Conservation (phyloP, 1,140 invertebrate species). For the Neotoxoptera formosana region DNA sequence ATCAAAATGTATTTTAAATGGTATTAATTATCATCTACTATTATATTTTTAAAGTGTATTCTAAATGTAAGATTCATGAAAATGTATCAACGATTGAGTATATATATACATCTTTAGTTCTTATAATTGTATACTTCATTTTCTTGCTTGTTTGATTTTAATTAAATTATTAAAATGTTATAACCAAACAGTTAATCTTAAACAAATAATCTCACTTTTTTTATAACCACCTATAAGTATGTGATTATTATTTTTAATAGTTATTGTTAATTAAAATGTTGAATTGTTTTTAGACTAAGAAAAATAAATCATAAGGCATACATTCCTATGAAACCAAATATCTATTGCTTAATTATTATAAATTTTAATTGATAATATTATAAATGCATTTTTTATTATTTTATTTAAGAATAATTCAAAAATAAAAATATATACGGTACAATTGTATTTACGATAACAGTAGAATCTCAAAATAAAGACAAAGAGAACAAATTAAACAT, state of each 20-base stretch:
- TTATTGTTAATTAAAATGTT: background rate
- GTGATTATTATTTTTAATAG: constrained; percentile 11
- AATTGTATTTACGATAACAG: background rate
- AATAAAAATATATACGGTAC: background rate
- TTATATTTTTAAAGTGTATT: background rate
- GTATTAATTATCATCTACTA: constrained; percentile 8
- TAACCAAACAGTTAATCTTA: background rate
- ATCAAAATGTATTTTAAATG: background rate
- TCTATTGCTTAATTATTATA: background rate
- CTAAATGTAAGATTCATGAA: background rate
- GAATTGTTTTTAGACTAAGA: background rate
- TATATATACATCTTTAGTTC: background rate
- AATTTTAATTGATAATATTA: background rate
- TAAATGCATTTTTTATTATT: background rate
- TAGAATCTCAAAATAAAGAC: background rate
- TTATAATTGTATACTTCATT: background rate
- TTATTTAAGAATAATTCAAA: background rate
- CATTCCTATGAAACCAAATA: background rate
- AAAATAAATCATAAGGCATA: background rate
- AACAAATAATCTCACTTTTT: background rate
- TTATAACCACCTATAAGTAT: background rate
- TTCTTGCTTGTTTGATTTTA: background rate
- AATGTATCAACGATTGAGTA: background rate
- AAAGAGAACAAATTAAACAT: background rate
- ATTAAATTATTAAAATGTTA: background rate